A percentile compares a stretch with the other conserved stretches of the same genome.
Conservation (phyloP, 2,888 invertebrate species). For the Drosophila rubida region DNA sequence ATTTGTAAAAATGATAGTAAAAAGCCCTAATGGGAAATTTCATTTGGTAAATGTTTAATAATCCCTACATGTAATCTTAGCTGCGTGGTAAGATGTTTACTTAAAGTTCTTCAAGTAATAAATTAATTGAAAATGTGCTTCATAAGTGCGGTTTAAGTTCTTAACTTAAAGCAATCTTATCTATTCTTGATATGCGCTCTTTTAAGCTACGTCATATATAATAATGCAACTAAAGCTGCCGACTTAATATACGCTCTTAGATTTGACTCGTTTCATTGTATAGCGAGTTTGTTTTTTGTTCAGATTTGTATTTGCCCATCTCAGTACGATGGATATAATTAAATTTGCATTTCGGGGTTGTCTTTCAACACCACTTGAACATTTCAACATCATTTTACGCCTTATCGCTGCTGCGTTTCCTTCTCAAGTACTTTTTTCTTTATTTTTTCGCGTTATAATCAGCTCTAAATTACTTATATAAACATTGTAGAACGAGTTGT, state of each 20-base stretch:
- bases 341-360: constrained; percentile 37
- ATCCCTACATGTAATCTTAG: not conserved
- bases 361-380: constrained; percentile 44
- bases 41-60: not conserved
- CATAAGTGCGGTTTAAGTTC: not conserved
- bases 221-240: no score
- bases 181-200: not conserved
- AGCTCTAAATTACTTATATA: constrained; percentile 53
- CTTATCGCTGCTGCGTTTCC: constrained; percentile 38
- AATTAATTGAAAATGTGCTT: not conserved
- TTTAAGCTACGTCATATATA: not conserved
- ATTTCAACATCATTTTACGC: constrained; percentile 40
- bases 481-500: constrained; percentile 35
- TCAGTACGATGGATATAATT: constrained; percentile 3
- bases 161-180: not conserved
- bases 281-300: not conserved
- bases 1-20: no score
- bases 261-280: not conserved
- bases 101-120: not conserved
- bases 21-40: not conserved
- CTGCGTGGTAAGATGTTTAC: not conserved
- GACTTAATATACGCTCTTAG: not conserved
- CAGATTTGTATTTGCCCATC: not conserved
- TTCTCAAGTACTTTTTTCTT: constrained; percentile 39
- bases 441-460: constrained; percentile 43